These are phyloP conservation scores for Crocuta crocuta DNA, from an alignment of 2,113 vertebrate genomes.

Conservation along the genomic window DNA sequence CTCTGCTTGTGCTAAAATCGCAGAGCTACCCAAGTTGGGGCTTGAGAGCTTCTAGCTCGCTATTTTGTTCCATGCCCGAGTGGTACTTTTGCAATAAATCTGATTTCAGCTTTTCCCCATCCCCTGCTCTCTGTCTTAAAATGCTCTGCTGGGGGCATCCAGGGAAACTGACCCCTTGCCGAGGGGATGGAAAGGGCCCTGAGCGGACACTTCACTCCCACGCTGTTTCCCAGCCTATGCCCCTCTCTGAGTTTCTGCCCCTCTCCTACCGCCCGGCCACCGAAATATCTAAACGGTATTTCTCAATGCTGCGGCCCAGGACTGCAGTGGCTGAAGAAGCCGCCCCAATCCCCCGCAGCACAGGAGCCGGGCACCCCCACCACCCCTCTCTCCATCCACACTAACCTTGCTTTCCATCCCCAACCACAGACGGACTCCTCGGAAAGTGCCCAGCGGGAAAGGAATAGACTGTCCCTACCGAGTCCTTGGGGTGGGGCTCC, in stretches of 20 bases:
- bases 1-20: slow-evolving; percentile 13
- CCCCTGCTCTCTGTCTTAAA: background rate
- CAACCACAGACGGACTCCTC: fast-evolving
- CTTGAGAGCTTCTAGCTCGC: background rate
- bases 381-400: background rate
- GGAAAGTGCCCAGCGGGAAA: fast-evolving
- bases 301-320: background rate
- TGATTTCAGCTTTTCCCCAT: background rate
- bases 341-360: background rate
- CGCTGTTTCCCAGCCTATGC: background rate
- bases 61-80: slow-evolving; percentile 1
- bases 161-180: background rate
- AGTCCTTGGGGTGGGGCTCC: background rate
- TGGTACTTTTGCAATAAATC: background rate
- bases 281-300: background rate
- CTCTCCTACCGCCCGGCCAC: background rate
- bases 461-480: fast-evolving
- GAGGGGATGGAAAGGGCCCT: background rate
- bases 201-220: background rate
- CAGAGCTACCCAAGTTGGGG: background rate
- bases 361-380: fast-evolving
- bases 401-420: background rate
- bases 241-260: background rate
- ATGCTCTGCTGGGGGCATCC: background rate
- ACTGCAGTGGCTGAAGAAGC: background rate